Evolutionary conservation across 1,140 invertebrate species (phyloP), one percentile per base, ranked within the genome.

Genomic region (Cylas formicarius): DNA sequence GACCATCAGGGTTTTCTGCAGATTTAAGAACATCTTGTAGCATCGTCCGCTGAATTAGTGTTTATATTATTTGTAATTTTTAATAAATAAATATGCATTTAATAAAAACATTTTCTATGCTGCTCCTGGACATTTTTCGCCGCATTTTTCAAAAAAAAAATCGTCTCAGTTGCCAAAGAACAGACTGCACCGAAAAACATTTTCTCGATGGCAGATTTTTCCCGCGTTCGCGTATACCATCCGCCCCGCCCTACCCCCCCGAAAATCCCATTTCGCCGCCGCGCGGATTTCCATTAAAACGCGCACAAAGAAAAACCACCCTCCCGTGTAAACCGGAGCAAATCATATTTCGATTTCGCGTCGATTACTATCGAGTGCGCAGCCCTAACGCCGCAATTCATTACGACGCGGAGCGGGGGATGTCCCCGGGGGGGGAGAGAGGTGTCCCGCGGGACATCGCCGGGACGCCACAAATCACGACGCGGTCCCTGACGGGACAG

Each of bases 381-480:
- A n/a, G n/a, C n/a, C n/a, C 34, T 11, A 11, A 36, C 19, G 11
- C 41, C 41, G 41, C 41, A 43, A 43, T 43, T 43, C 41, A 43
- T 43, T 43, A 43, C 27, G 29, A n/a, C n/a, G n/a, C n/a, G n/a
- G n/a, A n/a, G n/a, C n/a, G n/a, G n/a, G 41, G 35, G 23, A 34
- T 23, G 29, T 43, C 41, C 41, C 41, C 16, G 9, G 9, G 41
- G 41, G 41, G 41, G n/a, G 13, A 7, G 9, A 32, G 41, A 32
- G 41, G n/a, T 11, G 6, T 34, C 41, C 20, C 29, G 21, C 27
- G 29, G 31, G 31, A 24, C 31, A 18, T 14, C 8, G 31, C n/a
- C n/a, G n/a, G n/a, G n/a, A n/a, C n/a, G 31, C 31, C 41, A 43
- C 41, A 43, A 43, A 43, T 43, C 41, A 43, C n/a, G n/a, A n/a